phyloP scores from a whole-genome alignment of 2,113 vertebrate genomes.

The Campylomormyrus numenius region DNA sequence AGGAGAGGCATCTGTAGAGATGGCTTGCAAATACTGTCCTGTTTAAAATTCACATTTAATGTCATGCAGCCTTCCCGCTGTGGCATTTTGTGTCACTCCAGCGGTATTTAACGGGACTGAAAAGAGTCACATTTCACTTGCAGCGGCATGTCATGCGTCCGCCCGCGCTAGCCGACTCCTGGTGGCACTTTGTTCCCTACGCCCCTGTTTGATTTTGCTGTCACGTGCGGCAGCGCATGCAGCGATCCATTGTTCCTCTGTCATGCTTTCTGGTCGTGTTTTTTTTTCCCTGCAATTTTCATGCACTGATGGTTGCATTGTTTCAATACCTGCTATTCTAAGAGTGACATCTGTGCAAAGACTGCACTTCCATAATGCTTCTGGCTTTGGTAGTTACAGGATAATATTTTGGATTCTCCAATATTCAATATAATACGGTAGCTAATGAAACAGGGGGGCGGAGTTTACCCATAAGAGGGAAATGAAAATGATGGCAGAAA shows the following conservation, averaged over 20 bases:
- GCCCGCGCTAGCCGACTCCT: neutral
- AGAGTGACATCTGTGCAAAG: neutral
- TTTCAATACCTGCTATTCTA: neutral
- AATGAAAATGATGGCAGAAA: neutral
- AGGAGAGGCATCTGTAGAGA: neutral
- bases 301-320: neutral
- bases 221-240: neutral
- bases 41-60: conserved; percentile 13
- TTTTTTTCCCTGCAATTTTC: neutral
- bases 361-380: neutral
- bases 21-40: neutral
- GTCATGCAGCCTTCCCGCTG: neutral
- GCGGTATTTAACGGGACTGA: conserved; percentile 7
- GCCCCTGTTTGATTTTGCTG: conserved; percentile 6
- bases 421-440: neutral
- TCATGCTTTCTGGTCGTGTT: neutral
- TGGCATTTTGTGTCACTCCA: neutral
- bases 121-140: neutral
- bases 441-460: neutral
- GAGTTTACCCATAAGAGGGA: neutral
- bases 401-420: neutral
- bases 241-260: neutral
- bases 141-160: neutral
- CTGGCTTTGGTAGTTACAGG: neutral
- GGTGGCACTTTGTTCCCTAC: neutral